Conservation (phyloP, 2,888 invertebrate species). For the Drosophila ustulata region DNA sequence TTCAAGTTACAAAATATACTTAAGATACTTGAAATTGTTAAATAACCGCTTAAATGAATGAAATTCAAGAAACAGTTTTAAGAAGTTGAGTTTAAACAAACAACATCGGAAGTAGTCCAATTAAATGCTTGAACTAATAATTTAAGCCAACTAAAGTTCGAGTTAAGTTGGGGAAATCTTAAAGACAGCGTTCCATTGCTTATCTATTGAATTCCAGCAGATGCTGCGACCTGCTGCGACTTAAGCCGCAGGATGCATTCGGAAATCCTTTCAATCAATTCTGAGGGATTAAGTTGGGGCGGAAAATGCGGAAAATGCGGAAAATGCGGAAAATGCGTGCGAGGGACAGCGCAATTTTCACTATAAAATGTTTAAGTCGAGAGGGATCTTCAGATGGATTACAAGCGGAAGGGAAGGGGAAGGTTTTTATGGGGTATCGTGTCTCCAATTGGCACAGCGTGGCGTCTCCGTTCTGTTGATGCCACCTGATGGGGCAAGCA, state of each 20-base stretch:
- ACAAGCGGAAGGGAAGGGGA: not conserved
- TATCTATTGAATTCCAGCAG: slow-evolving; percentile 6
- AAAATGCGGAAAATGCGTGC: not conserved
- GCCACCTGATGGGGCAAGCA: not conserved
- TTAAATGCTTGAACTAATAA: no score
- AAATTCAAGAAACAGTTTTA: no score
- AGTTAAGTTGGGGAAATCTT: not conserved
- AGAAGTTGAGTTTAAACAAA: no score
- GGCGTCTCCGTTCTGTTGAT: not conserved
- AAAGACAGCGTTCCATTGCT: not conserved
- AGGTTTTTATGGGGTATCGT: not conserved
- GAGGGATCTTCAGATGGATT: slow-evolving; percentile 11
- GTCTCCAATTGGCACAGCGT: slow-evolving; percentile 33
- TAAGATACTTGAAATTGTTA: no score
- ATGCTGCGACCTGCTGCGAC: not conserved
- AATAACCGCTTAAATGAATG: no score
- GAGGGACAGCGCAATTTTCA: slow-evolving; percentile 9
- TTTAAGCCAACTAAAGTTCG: no score
- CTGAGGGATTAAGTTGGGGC: slow-evolving; percentile 9
- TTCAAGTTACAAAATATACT: no score
- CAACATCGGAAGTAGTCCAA: no score
- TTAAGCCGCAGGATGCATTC: slow-evolving; percentile 12
- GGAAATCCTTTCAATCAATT: slow-evolving; percentile 30
- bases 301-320: not conserved
- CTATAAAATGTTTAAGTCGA: not conserved